A percentile compares a stretch with the other conserved stretches of the same genome.
Evolutionary conservation across 2,888 invertebrate genomes (phyloP).

Genomic region (Griposia aprilina): DNA sequence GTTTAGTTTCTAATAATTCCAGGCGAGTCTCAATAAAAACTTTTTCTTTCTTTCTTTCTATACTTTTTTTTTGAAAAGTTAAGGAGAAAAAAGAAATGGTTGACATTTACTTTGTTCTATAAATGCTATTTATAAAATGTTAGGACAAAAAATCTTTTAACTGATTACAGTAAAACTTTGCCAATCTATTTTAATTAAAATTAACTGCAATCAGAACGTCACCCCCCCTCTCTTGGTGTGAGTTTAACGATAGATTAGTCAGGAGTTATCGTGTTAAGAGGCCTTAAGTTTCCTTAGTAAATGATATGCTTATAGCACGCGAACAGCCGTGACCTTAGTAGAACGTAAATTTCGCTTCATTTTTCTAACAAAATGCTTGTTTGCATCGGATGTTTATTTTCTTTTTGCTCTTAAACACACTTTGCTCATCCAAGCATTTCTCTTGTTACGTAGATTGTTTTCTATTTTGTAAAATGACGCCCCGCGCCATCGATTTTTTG

Average conservation of each 20-base stretch:
- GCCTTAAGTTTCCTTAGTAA: constrained; percentile 77
- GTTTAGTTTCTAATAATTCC: too few relatives aligned
- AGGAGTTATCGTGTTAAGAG: constrained; percentile 76
- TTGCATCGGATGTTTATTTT: background rate
- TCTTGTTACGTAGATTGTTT: background rate
- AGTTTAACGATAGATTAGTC: constrained; percentile 75
- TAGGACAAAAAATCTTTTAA: background rate
- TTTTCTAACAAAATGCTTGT: constrained; percentile 19
- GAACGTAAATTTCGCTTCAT: constrained; percentile 41
- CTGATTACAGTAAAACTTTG: constrained; percentile 5
- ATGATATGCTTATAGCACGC: constrained; percentile 80
- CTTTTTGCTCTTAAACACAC: background rate
- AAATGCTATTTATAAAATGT: background rate
- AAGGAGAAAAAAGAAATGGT: background rate
- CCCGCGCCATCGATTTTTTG: background rate
- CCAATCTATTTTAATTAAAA: constrained; percentile 47
- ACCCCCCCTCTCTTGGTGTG: constrained; percentile 62
- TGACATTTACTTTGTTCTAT: background rate
- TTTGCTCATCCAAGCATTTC: background rate
- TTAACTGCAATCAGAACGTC: constrained; percentile 63
- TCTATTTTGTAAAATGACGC: background rate
- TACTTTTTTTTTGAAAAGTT: too few relatives aligned
- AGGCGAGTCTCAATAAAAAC: too few relatives aligned
- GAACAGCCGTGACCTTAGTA: constrained; percentile 60
- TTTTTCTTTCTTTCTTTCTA: too few relatives aligned